These are phyloP conservation scores for Stegostoma tigrinum DNA, from an alignment of 2,113 vertebrate species.

Conservation along the genomic window DNA sequence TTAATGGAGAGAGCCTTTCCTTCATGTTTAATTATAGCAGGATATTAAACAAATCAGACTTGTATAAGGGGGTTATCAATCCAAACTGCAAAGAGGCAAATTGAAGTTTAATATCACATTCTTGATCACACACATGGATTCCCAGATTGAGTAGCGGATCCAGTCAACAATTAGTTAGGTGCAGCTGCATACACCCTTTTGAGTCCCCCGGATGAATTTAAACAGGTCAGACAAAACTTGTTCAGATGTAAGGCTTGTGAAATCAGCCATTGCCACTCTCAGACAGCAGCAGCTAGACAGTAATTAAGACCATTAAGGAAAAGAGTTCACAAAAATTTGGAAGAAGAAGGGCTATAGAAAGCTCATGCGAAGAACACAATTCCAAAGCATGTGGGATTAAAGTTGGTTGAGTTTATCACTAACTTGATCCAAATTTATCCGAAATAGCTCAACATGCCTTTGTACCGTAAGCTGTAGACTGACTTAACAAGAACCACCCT, in stretches of 20 bases:
- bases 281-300: neutral
- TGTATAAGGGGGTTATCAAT: neutral
- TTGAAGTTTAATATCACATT: neutral
- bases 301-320: constrained; percentile 3
- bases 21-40: neutral
- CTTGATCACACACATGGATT: neutral
- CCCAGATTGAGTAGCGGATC: neutral
- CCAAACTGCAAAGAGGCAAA: neutral
- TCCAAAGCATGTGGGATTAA: constrained; percentile 14
- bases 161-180: neutral
- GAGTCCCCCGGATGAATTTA: neutral
- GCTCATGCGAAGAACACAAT: neutral
- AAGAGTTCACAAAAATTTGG: no score
- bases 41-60: neutral
- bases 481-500: neutral
- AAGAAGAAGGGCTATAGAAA: neutral
- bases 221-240: neutral
- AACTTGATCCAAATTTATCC: neutral
- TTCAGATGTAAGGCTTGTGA: neutral
- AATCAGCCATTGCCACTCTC: neutral
- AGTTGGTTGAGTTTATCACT: constrained; percentile 1
- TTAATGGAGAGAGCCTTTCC: neutral
- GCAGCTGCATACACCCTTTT: neutral
- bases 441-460: neutral
- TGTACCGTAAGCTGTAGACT: neutral